Conservation (phyloP, 1,140 invertebrate genomes). For the Zaprionus nigranus region DNA sequence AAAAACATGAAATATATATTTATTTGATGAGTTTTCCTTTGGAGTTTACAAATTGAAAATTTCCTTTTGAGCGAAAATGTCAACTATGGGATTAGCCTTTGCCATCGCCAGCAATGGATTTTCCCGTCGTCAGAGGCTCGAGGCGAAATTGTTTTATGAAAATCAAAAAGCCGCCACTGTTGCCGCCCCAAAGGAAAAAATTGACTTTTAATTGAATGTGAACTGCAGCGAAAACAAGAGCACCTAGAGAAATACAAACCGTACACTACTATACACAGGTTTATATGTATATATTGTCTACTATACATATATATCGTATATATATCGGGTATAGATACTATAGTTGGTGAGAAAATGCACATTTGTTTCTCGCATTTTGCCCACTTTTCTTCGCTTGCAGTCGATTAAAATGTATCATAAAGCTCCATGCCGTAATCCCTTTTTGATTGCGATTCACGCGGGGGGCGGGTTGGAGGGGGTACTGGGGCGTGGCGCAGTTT, state of each 20-base stretch:
- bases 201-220: slow-evolving; percentile 11
- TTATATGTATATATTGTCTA: background rate
- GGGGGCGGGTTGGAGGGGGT: background rate
- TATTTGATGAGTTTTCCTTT: slow-evolving; percentile 10
- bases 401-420: background rate
- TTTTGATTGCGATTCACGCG: slow-evolving; percentile 46
- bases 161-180: background rate
- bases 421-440: background rate
- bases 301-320: background rate
- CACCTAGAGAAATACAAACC: background rate
- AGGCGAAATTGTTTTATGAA: slow-evolving; percentile 3
- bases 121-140: background rate
- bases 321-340: background rate
- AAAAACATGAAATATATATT: slow-evolving; percentile 5
- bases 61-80: slow-evolving; percentile 10
- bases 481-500: slow-evolving; percentile 1
- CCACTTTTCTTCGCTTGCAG: background rate
- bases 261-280: background rate
- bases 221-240: background rate
- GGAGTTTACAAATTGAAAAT: slow-evolving; percentile 9
- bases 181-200: background rate
- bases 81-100: slow-evolving; percentile 6
- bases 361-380: slow-evolving; percentile 1
- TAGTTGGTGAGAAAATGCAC: background rate
- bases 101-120: slow-evolving; percentile 1